Base-by-base conservation (phyloP, 2,113 vertebrate genomes). In the Petrocephalus microphthalmus region DNA sequence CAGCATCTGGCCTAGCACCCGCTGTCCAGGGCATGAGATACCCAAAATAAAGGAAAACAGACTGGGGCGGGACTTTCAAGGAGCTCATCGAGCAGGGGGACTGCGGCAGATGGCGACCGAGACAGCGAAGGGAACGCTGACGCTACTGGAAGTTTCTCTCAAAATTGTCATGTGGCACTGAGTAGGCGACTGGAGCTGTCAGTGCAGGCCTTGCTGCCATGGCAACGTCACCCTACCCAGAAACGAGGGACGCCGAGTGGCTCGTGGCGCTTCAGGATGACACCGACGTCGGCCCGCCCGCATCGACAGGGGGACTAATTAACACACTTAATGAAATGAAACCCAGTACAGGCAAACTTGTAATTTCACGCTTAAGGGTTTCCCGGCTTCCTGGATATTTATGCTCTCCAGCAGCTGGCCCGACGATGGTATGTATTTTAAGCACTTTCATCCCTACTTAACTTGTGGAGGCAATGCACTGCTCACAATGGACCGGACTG, bases 111-210 rank as follows among this genome's bases (percentile, higher is more conserved):
- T 19, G 60, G 42, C 13, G 47, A 56, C 10, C 4, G 8, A 22
- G 37, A 82, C 52, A 89, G 3, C 1, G 25, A 25, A 49, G 83
- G 33, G 54, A 87, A 82, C 71, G 47, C 85, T 52, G 85, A 60
- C 42, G 22, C 87, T 64, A 64, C 22, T 86, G 42, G 78, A 87
- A 56, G 49, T 87, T 33, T 42, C 25, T 81, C 52, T n/a, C 49
- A 84, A 47, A 82, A 82, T 45, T 10, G 25, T 84, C 52, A 85
- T 53, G 42, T 52, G 22, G 10, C 60, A 82, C 87, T 83, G 56
- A 71, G 67, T 89, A 88, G 91, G 90, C 88, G 81, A 91, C 85
- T 67, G 88, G 89, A 47, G 90, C 88, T 90, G 92, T 91, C 88
- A 91, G 71, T 84, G 71, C 84, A 84, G 88, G 83, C 87, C 81